phyloP scores from a whole-genome alignment of 2,113 vertebrate species.

The Pituophis catenifer region DNA sequence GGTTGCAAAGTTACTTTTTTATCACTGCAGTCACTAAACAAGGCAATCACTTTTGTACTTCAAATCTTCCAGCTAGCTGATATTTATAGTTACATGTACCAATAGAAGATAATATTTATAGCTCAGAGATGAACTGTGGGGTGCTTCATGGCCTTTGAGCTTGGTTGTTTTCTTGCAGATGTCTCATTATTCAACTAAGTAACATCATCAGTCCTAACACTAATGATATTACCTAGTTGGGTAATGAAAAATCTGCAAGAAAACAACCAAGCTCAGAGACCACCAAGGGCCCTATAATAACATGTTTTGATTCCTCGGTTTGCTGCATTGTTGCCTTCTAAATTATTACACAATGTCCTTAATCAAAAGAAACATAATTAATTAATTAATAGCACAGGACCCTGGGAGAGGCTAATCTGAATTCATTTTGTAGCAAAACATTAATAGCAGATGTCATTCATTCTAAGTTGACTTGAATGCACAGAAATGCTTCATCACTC shows the following conservation, averaged over 20 bases:
- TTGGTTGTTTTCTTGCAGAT: neutral
- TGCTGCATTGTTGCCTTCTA: neutral
- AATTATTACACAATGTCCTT: neutral
- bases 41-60: neutral
- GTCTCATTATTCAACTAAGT: neutral
- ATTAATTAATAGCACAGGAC: neutral
- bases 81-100: neutral
- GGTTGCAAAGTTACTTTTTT: neutral
- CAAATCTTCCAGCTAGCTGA: neutral
- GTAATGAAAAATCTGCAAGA: neutral
- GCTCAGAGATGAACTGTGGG: neutral
- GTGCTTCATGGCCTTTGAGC: neutral
- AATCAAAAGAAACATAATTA: neutral
- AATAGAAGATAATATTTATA: neutral
- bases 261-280: neutral
- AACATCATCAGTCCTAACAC: neutral
- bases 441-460: neutral
- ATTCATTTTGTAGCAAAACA: neutral
- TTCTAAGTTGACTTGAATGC: neutral
- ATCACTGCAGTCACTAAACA: neutral
- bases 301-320: neutral
- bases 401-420: neutral
- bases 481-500: neutral
- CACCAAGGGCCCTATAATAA: neutral
- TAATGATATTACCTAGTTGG: neutral